These are phyloP conservation scores for Archilochus colubris DNA, from an alignment of 2,113 vertebrate genomes.

Conservation along the genomic window DNA sequence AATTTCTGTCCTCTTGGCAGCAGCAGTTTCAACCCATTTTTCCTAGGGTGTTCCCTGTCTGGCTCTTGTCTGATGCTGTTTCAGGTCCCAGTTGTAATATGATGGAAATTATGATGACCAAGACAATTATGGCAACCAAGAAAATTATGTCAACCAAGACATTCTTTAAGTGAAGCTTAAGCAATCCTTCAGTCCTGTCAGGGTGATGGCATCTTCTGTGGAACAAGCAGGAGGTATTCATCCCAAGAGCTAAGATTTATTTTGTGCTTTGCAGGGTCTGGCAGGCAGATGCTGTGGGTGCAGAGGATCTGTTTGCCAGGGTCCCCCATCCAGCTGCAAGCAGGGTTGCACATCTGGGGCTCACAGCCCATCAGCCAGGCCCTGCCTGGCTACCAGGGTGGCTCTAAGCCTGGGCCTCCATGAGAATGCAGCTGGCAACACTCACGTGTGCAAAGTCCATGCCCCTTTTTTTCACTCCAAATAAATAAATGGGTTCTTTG, in stretches of 20 bases:
- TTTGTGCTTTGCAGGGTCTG: neutral
- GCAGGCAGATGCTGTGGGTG: neutral
- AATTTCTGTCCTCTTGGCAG: neutral
- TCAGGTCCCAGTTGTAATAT: neutral
- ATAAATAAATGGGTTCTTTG: neutral
- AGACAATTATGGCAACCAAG: neutral
- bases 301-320: fast-evolving
- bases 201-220: neutral
- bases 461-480: neutral
- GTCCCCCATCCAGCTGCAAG: neutral
- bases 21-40: neutral
- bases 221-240: neutral
- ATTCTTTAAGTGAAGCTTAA: neutral
- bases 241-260: neutral
- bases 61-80: neutral
- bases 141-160: neutral
- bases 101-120: neutral
- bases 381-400: neutral
- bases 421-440: neutral
- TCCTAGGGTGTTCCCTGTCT: neutral
- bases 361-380: neutral
- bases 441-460: neutral
- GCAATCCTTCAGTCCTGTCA: neutral
- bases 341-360: neutral
- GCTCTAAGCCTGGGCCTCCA: neutral